Conservation (phyloP, 37 sponge, comb jelly and placozoan species). For the Chondrosia reniformis region DNA sequence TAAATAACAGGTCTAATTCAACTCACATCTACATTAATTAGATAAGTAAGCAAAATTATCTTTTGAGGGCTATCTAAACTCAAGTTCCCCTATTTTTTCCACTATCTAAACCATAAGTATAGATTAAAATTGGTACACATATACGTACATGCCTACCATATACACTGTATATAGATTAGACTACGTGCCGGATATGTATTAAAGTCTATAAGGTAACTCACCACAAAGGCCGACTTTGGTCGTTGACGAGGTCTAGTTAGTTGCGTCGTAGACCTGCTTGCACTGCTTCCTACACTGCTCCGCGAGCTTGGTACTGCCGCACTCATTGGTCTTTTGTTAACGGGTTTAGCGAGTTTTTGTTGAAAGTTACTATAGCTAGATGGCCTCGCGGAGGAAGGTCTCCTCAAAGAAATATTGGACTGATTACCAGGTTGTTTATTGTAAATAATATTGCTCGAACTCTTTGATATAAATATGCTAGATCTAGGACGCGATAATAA, state of each 20-base stretch:
- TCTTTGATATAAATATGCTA: neutral
- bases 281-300: neutral
- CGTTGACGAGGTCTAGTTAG: neutral
- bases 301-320: conserved; percentile 18
- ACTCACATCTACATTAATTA: no score
- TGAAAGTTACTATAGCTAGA: neutral
- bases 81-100: no score
- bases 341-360: neutral
- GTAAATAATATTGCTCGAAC: neutral
- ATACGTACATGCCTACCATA: no score
- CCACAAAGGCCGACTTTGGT: conserved; percentile 21
- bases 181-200: no score
- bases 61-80: no score
- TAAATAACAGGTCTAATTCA: no score
- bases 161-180: no score
- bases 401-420: neutral
- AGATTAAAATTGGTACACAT: no score
- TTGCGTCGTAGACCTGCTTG: neutral
- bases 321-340: conserved; percentile 33
- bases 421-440: no score
- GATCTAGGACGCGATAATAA: neutral
- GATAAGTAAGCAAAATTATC: no score
- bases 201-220: no score
- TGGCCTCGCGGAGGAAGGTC: conserved; percentile 14
- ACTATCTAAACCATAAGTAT: no score